Evolutionary conservation across 2,113 vertebrate species (phyloP).

Genomic region (Atrichornis clamosus): DNA sequence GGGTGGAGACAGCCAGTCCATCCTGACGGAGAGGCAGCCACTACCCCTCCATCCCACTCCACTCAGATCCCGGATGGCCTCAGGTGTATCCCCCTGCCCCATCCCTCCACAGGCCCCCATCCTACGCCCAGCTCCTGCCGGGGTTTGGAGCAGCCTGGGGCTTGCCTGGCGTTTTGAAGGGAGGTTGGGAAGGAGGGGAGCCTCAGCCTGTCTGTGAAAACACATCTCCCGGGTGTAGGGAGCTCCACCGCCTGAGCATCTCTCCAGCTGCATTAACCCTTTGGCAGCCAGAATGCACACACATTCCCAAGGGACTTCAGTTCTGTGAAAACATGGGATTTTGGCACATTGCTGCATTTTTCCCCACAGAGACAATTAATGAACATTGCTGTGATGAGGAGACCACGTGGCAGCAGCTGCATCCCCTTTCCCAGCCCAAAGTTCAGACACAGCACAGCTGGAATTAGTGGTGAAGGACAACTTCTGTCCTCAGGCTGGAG

Average conservation of each 20-base stretch:
- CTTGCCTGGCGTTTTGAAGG: neutral
- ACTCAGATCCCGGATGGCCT: fast-evolving
- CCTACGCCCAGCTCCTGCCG: neutral
- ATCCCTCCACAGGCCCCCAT: neutral
- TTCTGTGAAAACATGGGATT: neutral
- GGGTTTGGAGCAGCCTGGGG: neutral
- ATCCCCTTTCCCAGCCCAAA: neutral
- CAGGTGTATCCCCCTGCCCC: neutral
- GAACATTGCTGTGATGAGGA: neutral
- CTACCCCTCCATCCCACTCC: neutral
- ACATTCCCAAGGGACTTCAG: neutral
- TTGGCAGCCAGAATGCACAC: neutral
- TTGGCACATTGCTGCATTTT: neutral
- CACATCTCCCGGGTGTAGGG: neutral
- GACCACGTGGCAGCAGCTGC: neutral
- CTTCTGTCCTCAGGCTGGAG: neutral
- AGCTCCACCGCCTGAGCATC: neutral
- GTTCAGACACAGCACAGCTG: neutral
- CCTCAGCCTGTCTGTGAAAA: neutral
- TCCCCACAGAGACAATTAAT: neutral
- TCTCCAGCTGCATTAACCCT: neutral
- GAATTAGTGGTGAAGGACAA: neutral
- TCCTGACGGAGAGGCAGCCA: neutral
- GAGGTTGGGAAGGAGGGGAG: neutral
- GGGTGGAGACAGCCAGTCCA: neutral